These are phyloP conservation scores for Trachelipus rathkii DNA, from an alignment of 1,140 invertebrate genomes.

Conservation along the genomic window DNA sequence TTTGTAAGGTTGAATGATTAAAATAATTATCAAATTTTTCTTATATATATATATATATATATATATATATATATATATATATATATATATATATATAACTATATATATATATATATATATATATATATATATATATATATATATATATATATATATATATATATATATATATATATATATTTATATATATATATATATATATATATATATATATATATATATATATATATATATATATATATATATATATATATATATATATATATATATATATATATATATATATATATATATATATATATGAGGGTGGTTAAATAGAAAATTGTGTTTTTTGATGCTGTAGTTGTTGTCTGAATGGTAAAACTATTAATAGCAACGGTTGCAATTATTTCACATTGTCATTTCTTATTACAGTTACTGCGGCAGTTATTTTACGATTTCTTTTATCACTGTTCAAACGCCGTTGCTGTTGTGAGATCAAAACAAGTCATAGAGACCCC, in stretches of 20 bases:
- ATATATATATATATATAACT: not conserved
- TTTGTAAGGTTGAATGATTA: too few species aligned
- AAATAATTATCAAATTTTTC: too few species aligned
- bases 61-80: not conserved
- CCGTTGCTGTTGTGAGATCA: too few species aligned
- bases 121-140: not conserved
- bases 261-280: slow-evolving; percentile 11
- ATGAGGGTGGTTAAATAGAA: too few species aligned
- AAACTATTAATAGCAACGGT: too few species aligned
- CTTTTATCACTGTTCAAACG: too few species aligned
- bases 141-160: not conserved
- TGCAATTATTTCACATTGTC: too few species aligned
- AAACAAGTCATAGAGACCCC: too few species aligned
- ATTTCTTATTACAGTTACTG: too few species aligned
- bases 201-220: not conserved
- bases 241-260: slow-evolving; percentile 6
- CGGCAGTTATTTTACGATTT: too few species aligned
- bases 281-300: slow-evolving; percentile 8
- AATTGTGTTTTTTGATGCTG: too few species aligned
- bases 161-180: not conserved
- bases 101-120: not conserved
- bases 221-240: slow-evolving; percentile 11
- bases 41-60: not conserved
- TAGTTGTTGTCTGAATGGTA: too few species aligned
- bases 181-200: not conserved